These are phyloP conservation scores for Sardinella longiceps DNA, from an alignment of 2,797 vertebrate species.

Conservation along the genomic window DNA sequence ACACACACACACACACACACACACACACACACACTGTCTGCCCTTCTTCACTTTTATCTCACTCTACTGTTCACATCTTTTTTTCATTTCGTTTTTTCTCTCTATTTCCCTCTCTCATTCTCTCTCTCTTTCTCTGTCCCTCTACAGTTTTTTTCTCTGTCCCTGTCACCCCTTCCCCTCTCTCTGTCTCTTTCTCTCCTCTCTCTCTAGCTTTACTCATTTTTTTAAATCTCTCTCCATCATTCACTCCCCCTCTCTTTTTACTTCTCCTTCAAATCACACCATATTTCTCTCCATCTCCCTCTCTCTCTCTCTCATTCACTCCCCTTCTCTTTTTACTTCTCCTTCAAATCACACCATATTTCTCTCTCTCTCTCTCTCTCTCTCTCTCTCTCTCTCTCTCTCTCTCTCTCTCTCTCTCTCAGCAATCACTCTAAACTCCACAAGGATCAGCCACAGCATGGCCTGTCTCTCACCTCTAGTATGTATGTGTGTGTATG, in stretches of 20 bases:
- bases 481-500: constrained; percentile 28
- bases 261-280: not conserved
- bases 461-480: not conserved
- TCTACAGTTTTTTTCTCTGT: not conserved
- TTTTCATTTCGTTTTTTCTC: no score
- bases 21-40: not conserved
- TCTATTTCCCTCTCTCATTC: no score
- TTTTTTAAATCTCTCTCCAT: no score
- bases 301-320: no score
- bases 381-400: not conserved
- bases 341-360: no score
- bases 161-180: not conserved
- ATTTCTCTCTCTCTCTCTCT: not conserved
- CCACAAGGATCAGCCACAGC: not conserved
- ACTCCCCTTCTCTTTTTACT: no score
- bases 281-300: no score
- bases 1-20: constrained; percentile 13
- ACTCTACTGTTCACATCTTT: constrained; percentile 16
- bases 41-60: no score
- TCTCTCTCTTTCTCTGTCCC: constrained; percentile 5
- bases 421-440: not conserved
- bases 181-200: not conserved
- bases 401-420: not conserved
- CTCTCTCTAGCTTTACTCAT: not conserved
- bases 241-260: no score